phyloP scores from a whole-genome alignment of 2,888 invertebrate genomes.

The Hyppa rectilinea region DNA sequence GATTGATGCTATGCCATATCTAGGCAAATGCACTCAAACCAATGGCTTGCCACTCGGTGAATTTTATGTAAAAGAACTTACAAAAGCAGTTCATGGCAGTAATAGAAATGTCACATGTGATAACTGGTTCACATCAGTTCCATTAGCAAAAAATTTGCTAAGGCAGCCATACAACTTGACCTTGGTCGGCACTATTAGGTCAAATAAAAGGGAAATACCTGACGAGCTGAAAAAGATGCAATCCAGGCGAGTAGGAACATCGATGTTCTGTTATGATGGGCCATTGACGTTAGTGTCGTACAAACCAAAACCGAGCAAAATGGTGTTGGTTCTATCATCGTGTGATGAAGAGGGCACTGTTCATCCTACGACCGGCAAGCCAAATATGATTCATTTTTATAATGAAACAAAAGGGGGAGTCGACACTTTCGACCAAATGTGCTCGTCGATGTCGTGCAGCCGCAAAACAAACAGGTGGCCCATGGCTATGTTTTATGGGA shows the following conservation, averaged over 20 bases:
- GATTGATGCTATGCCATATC: constrained; percentile 30
- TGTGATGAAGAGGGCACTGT: background rate
- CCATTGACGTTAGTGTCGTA: background rate
- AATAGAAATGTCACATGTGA: background rate
- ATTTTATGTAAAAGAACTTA: constrained; percentile 30
- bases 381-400: constrained; percentile 61
- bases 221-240: constrained; percentile 59
- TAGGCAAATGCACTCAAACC: constrained; percentile 27
- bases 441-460: constrained; percentile 55
- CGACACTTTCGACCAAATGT: constrained; percentile 62
- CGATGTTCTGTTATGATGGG: constrained; percentile 1
- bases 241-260: background rate
- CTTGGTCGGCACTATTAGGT: constrained; percentile 22
- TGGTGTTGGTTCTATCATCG: constrained; percentile 1
- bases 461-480: constrained; percentile 64
- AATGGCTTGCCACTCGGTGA: constrained; percentile 30
- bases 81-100: constrained; percentile 5
- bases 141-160: background rate
- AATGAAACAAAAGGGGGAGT: constrained; percentile 66
- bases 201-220: constrained; percentile 68
- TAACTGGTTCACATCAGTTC: background rate
- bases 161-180: constrained; percentile 35
- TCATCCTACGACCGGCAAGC: constrained; percentile 1
- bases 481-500: constrained; percentile 58
- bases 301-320: constrained; percentile 1